Evolutionary conservation across 1,140 invertebrate species (phyloP).

Genomic region (Acromyrmex charruanus): DNA sequence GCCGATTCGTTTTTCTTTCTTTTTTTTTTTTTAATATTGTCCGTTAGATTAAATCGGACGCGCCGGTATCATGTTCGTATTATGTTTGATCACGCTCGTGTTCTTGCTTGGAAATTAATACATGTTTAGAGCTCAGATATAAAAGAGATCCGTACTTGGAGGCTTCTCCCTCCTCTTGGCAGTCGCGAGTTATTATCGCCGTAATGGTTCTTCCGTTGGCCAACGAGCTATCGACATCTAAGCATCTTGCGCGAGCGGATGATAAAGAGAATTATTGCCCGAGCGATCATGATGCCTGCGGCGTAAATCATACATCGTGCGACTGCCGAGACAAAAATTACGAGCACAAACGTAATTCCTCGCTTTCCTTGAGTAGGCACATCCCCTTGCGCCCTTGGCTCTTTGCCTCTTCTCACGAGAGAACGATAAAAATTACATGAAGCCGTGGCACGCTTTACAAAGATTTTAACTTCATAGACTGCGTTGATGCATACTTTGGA

Average conservation of each 20-base stretch:
- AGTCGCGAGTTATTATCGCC: conserved; percentile 55
- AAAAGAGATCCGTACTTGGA: background rate
- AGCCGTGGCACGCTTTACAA: conserved; percentile 2
- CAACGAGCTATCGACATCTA: conserved; percentile 61
- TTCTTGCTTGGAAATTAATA: background rate
- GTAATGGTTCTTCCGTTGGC: conserved; percentile 55
- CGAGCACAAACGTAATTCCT: conserved; percentile 4
- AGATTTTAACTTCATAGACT: conserved; percentile 27
- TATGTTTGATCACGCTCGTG: conserved; percentile 25
- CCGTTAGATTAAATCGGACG: conserved; percentile 29
- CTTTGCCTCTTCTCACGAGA: background rate
- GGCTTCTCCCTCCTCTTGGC: background rate
- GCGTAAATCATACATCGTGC: conserved; percentile 59
- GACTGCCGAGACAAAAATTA: conserved; percentile 51
- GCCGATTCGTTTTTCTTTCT: background rate
- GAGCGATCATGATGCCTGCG: conserved; percentile 40
- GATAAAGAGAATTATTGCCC: conserved; percentile 57
- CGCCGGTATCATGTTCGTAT: conserved; percentile 11
- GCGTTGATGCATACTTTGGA: background rate
- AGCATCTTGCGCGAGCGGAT: conserved; percentile 48
- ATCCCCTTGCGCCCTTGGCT: conserved; percentile 4
- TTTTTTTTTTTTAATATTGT: background rate
- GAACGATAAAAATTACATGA: conserved; percentile 42
- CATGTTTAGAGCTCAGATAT: background rate
- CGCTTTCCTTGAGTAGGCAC: background rate